Evolutionary conservation across 2,888 invertebrate genomes (phyloP), one percentile per base, ranked within the genome.

Genomic region (Drosophila picticornis): DNA sequence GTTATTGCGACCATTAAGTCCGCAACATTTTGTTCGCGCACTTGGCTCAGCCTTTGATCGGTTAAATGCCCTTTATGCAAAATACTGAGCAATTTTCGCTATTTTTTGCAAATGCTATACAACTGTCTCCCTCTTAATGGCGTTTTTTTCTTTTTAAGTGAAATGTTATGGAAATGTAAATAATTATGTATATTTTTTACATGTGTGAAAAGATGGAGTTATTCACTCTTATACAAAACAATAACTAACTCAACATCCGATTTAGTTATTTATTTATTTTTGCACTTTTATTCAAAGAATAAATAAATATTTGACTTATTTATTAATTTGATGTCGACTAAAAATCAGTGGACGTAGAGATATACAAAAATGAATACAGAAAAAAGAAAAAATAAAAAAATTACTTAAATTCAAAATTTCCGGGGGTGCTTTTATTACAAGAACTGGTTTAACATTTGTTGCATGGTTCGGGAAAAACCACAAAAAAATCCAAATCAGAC

Each of bases 1-100:
- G 74, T 52, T 74, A 74, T 65, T 62, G 58, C 52, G 34, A 40
- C 36, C 57, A 51, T 43, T 46, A 48, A 53, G 48, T 40, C 19
- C 36, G 36, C 40, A 27, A 71, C 25, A 46, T 16, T 46, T 46
- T n/a, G 40, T n/a, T 40, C n/a, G 40, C 40, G 19, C 50, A 61
- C 71, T 77, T 65, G 62, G 76, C 66, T 73, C 29, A 38, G 43
- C 61, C 34, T 55, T 63, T 65, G 51, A 52, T 68, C 77, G 55
- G 40, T 67, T 29, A 38, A 29, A 60, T 60, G 77, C 79, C 81
- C 81, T 80, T 75, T 60, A 72, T 65, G 57, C 51, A 65, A 51
- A 63, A 36, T 13, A 61, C 19, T 25, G 0, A 25, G 2, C 1
- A 16, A 25, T 46, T 59, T 61, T 60, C 16, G 52, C 22, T 51